Percentiles rank a stretch among this genome's conserved stretches.
Conservation (phyloP, 2,888 invertebrate species). For the Chrysina gloriosa region DNA sequence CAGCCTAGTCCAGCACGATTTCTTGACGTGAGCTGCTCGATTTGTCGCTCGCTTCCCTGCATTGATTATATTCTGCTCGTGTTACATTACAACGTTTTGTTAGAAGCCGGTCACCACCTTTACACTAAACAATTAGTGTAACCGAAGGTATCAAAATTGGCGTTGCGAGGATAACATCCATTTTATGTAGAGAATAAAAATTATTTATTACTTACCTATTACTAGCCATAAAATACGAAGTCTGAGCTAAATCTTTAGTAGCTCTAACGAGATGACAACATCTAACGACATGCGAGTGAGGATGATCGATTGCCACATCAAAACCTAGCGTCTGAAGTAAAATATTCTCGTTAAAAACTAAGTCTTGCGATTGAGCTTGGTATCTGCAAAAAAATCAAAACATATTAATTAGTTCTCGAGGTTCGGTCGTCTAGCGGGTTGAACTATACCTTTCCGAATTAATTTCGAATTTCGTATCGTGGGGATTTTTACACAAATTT, state of each 20-base stretch:
- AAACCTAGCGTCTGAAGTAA: slow-evolving; percentile 97
- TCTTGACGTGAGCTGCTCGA: no score
- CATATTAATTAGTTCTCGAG: neutral
- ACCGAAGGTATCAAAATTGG: no score
- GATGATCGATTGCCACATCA: slow-evolving; percentile 98
- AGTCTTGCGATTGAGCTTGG: slow-evolving; percentile 85
- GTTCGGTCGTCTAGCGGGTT: no score
- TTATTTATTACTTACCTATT: slow-evolving; percentile 76
- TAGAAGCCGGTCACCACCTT: no score
- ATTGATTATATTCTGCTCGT: no score
- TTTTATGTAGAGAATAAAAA: no score
- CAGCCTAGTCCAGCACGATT: no score
- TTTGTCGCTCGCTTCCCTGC: no score
- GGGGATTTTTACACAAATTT: slow-evolving; percentile 85
- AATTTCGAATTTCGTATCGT: slow-evolving; percentile 73
- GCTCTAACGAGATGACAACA: slow-evolving; percentile 97
- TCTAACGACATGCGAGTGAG: slow-evolving; percentile 96
- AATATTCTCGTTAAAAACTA: slow-evolving; percentile 97
- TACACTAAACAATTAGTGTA: no score
- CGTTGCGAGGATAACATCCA: no score
- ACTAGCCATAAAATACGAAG: slow-evolving; percentile 98
- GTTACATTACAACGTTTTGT: no score
- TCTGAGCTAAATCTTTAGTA: slow-evolving; percentile 96
- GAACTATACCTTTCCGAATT: slow-evolving; percentile 78
- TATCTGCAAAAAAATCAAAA: slow-evolving; percentile 61